Percentiles rank a stretch among this genome's conserved stretches.
Evolutionary conservation across 2,113 vertebrate genomes (phyloP).

Genomic region (Upupa epops): DNA sequence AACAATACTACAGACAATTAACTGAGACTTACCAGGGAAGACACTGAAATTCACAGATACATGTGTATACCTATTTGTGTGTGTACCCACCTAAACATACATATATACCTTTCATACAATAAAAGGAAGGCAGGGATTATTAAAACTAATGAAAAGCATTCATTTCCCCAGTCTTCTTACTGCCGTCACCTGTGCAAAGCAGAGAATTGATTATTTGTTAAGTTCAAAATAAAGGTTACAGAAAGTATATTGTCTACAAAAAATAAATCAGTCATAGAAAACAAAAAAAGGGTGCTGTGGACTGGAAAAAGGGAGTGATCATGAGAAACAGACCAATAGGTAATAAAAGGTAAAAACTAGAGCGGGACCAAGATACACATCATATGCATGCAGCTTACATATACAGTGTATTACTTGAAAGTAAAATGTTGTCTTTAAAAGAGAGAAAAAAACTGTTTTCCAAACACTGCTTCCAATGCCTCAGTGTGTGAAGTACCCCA

Average conservation of each 20-base stretch:
- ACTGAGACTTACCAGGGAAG: not conserved
- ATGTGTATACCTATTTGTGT: not conserved
- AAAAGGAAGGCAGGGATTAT: not conserved
- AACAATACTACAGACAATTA: not conserved
- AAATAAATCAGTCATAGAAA: not conserved
- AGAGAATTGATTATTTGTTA: not conserved
- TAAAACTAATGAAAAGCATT: not conserved
- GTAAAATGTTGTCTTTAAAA: not conserved
- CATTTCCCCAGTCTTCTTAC: not conserved
- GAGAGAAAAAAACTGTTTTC: not conserved
- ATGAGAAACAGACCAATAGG: not conserved
- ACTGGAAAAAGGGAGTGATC: not conserved
- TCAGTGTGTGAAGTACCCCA: not conserved
- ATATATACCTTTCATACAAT: not conserved
- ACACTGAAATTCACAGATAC: not conserved
- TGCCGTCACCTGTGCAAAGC: not conserved
- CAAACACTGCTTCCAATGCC: not conserved
- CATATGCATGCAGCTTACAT: not conserved
- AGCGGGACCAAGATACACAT: not conserved
- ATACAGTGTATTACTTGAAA: not conserved
- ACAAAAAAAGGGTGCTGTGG: not conserved
- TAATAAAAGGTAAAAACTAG: not conserved
- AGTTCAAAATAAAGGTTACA: constrained; percentile 4
- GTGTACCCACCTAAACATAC: not conserved
- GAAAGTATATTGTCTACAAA: not conserved